Base-by-base conservation (phyloP, 2,797 vertebrate genomes). In the Acrossocheilus wenchowensis region DNA sequence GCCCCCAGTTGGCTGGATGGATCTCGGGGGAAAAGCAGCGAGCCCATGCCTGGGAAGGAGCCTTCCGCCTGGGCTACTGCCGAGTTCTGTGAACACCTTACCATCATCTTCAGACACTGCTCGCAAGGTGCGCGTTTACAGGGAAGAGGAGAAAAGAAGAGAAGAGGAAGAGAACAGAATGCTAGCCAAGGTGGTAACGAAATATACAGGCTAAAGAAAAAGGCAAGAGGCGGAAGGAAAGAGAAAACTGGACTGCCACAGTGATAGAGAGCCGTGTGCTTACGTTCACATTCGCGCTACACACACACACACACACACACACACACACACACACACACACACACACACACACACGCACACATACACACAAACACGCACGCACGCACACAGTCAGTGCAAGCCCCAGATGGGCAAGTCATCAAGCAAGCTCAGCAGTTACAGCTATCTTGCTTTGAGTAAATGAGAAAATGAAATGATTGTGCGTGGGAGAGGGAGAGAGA, bases 351-450 rank as follows among this genome's bases (percentile, higher is more conserved):
- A 92, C 93, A 90, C 87, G 90, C 91, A 92, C 91, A 89, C 88
- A 87, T 26, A 26, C 26, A 26, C 92, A 92, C 15, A 68, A 5
- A 62, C 10, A 26, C 11, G 4, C 54, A 91, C 88, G 84, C 93
- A 90, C 87, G 90, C 91, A 92, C 91, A 89, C 88, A 87, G 88
- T 91, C 92, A 91, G 89, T 92, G 90, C 89, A 87, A 93, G 90
- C 92, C 94, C 91, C 91, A 92, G 93, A 93, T 97, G 96, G 96
- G 96, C 96, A 95, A 96, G 96, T 97, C 96, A 96, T 96, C 96
- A 96, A 97, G 97, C 97, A 97, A 96, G 96, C 96, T 96, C 95
- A 96, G 96, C 95, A 95, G 96, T 96, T 96, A 97, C 96, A 96
- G 97, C 96, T 96, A 96, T 96, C 96, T 93, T 96, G 96, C 95